Conservation (phyloP, 1,140 invertebrate genomes). For the Trypoxylus dichotomus region DNA sequence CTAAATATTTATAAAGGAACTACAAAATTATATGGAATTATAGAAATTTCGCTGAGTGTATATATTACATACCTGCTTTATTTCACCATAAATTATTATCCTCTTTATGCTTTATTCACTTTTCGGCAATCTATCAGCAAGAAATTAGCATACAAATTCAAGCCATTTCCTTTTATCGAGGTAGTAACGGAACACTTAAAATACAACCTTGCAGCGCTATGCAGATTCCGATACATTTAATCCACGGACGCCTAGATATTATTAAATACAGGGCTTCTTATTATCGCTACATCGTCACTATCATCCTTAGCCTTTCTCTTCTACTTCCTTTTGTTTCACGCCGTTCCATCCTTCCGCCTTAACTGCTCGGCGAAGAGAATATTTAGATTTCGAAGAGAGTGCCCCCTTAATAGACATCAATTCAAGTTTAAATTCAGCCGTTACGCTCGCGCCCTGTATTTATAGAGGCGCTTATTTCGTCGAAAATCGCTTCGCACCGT, state of each 20-base stretch:
- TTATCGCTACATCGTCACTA: not conserved
- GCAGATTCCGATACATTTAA: slow-evolving; percentile 12
- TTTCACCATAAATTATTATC: too few species aligned
- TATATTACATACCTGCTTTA: too few species aligned
- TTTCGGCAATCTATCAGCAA: not conserved
- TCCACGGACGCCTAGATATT: not conserved
- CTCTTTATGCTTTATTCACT: too few species aligned
- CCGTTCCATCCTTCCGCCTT: not conserved
- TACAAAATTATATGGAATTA: too few species aligned
- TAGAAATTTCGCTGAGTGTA: too few species aligned
- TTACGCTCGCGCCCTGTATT: not conserved
- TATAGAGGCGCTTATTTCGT: slow-evolving; percentile 13
- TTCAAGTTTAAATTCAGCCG: slow-evolving; percentile 15
- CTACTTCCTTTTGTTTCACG: not conserved
- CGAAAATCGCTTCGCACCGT: not conserved
- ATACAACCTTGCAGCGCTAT: not conserved
- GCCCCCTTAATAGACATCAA: slow-evolving; percentile 5
- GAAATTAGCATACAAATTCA: not conserved
- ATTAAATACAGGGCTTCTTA: slow-evolving; percentile 1
- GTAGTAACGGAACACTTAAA: not conserved
- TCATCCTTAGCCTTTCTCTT: not conserved
- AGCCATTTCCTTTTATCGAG: not conserved
- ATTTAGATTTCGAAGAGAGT: not conserved
- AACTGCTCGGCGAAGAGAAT: not conserved
- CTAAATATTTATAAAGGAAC: too few species aligned